Conservation (phyloP, 2,797 vertebrate species). For the Enteromius fasciolatus region DNA sequence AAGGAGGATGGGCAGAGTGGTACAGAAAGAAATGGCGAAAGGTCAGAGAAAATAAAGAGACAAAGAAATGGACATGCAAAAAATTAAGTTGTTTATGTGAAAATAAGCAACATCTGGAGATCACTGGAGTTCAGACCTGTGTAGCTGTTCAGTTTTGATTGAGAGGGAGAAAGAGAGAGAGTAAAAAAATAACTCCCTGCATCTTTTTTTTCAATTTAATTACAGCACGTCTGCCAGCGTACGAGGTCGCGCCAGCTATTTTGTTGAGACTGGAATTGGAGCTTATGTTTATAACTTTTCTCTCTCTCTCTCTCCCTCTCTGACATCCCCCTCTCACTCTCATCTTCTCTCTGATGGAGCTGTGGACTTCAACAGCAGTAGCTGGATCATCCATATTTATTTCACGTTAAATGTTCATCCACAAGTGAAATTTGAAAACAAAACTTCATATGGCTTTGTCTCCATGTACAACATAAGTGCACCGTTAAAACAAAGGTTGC, state of each 20-base stretch:
- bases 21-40: neutral
- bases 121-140: constrained; percentile 59
- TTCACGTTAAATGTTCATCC: constrained; percentile 31
- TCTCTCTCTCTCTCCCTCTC: constrained; percentile 31
- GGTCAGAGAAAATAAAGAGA: neutral
- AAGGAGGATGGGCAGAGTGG: neutral
- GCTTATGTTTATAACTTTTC: constrained; percentile 66
- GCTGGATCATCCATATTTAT: constrained; percentile 35
- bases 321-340: constrained; percentile 36
- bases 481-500: neutral
- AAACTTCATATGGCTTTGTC: neutral
- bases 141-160: constrained; percentile 58
- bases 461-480: neutral
- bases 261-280: constrained; percentile 72
- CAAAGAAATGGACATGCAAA: constrained; percentile 45
- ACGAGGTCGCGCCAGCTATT: constrained; percentile 64
- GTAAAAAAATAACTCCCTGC: constrained; percentile 40
- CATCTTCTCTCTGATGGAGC: constrained; percentile 31
- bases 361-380: constrained; percentile 36
- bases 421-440: constrained; percentile 9
- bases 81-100: constrained; percentile 62
- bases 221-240: constrained; percentile 60
- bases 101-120: constrained; percentile 65
- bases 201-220: constrained; percentile 59
- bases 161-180: constrained; percentile 18